A percentile compares a stretch with the other conserved stretches of the same genome.
These are phyloP conservation scores for Frieseomelitta varia DNA, from an alignment of 1,140 invertebrate genomes.

Conservation along the genomic window DNA sequence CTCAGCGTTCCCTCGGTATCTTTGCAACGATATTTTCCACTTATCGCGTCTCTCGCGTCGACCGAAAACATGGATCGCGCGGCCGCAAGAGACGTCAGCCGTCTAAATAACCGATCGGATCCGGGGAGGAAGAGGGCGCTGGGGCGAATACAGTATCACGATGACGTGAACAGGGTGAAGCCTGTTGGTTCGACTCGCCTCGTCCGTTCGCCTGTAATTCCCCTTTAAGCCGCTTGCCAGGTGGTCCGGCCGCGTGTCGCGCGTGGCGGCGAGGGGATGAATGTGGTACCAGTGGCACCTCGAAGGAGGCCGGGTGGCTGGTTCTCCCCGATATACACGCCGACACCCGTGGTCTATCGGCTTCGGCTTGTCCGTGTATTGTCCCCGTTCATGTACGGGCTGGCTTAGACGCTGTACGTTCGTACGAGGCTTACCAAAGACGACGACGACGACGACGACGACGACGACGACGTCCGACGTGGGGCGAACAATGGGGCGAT, in stretches of 20 bases:
- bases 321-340: constrained; percentile 41
- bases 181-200: neutral
- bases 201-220: constrained; percentile 42
- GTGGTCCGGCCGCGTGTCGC: constrained; percentile 67
- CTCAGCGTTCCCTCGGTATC: neutral
- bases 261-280: constrained; percentile 45
- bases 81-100: neutral
- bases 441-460: constrained; percentile 42
- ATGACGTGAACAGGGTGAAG: neutral
- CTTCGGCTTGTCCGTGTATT: constrained; percentile 12
- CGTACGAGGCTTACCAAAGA: constrained; percentile 60
- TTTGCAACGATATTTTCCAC: neutral
- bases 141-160: constrained; percentile 1
- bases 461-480: constrained; percentile 32
- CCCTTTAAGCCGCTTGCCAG: constrained; percentile 66
- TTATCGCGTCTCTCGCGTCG: neutral
- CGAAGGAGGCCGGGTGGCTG: constrained; percentile 8
- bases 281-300: constrained; percentile 58
- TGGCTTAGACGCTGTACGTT: constrained; percentile 42
- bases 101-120: constrained; percentile 9
- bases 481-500: constrained; percentile 70
- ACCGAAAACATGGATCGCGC: neutral
- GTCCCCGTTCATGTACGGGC: constrained; percentile 26
- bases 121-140: neutral
- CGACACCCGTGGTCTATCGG: constrained; percentile 37